Conservation (phyloP, 2,888 invertebrate species). For the Eupithecia vulgata region DNA sequence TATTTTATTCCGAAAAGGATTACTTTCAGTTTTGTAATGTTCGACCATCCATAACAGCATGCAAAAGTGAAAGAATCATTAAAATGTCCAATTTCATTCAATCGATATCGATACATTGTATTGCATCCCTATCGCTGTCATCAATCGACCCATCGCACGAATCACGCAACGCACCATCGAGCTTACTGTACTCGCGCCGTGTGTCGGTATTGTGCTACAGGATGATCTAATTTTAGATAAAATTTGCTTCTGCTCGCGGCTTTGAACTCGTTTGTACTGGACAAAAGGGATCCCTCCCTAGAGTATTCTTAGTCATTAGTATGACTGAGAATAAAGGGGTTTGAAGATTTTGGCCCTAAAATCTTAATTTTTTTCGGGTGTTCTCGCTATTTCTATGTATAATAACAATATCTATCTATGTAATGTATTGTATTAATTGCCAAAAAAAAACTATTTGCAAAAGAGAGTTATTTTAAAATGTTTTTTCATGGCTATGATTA, state of each 20-base stretch:
- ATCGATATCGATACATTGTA: constrained; percentile 19
- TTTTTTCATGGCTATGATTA: too few species aligned
- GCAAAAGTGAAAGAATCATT: background rate
- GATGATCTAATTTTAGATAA: constrained; percentile 9
- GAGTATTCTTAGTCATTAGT: background rate
- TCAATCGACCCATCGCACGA: constrained; percentile 22
- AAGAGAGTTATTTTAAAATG: too few species aligned
- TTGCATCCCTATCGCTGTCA: constrained; percentile 25
- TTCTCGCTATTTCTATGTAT: too few species aligned
- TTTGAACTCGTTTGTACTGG: background rate
- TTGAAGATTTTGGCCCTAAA: too few species aligned
- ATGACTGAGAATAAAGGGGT: too few species aligned
- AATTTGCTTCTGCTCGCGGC: background rate
- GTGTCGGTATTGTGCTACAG: constrained; percentile 28
- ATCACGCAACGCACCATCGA: constrained; percentile 38
- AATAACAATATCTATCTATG: too few species aligned
- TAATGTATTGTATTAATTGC: too few species aligned
- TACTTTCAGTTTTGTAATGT: background rate
- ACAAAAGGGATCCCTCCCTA: background rate
- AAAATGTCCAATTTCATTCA: background rate
- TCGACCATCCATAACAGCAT: background rate
- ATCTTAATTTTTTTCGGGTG: too few species aligned
- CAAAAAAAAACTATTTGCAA: too few species aligned
- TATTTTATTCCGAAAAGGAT: background rate
- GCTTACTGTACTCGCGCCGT: constrained; percentile 36